phyloP scores from a whole-genome alignment of 2,113 vertebrate species.

The Macquaria ambigua region DNA sequence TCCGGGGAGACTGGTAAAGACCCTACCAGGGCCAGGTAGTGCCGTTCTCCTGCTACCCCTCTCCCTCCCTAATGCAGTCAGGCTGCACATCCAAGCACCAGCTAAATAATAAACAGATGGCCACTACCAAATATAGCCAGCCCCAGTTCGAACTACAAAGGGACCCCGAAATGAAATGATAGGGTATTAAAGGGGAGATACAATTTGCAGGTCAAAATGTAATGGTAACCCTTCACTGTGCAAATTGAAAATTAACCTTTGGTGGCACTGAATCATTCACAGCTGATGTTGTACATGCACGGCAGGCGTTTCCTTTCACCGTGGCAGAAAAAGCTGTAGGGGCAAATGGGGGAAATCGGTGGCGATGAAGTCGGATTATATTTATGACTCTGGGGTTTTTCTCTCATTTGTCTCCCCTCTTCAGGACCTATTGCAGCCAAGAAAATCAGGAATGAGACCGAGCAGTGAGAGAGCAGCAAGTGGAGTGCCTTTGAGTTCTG shows the following conservation, averaged over 20 bases:
- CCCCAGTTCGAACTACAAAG: slow-evolving; percentile 83
- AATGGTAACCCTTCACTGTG: slow-evolving; percentile 88
- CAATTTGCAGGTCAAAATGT: slow-evolving; percentile 91
- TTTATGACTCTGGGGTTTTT: slow-evolving; percentile 59
- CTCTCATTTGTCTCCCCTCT: slow-evolving; percentile 38
- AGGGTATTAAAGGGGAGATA: slow-evolving; percentile 87
- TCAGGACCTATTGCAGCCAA: slow-evolving; percentile 17
- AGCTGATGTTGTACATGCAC: slow-evolving; percentile 70
- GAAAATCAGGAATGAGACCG: slow-evolving; percentile 9
- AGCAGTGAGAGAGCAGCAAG: not conserved
- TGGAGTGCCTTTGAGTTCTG: slow-evolving; percentile 12
- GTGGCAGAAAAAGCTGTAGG: slow-evolving; percentile 39
- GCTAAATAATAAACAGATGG: slow-evolving; percentile 91
- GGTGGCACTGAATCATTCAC: slow-evolving; percentile 82
- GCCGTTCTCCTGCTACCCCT: slow-evolving; percentile 58
- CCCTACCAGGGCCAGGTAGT: slow-evolving; percentile 77
- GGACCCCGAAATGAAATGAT: slow-evolving; percentile 87
- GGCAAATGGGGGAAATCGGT: not conserved
- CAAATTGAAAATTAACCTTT: slow-evolving; percentile 92
- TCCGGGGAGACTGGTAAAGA: slow-evolving; percentile 77
- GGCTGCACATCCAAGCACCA: slow-evolving; percentile 85
- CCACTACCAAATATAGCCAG: slow-evolving; percentile 88
- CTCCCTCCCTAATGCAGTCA: slow-evolving; percentile 82
- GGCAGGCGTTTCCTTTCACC: slow-evolving; percentile 47
- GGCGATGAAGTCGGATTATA: slow-evolving; percentile 66